Conservation (phyloP, 2,113 vertebrate genomes). For the Speoplatyrhinus poulsoni region DNA sequence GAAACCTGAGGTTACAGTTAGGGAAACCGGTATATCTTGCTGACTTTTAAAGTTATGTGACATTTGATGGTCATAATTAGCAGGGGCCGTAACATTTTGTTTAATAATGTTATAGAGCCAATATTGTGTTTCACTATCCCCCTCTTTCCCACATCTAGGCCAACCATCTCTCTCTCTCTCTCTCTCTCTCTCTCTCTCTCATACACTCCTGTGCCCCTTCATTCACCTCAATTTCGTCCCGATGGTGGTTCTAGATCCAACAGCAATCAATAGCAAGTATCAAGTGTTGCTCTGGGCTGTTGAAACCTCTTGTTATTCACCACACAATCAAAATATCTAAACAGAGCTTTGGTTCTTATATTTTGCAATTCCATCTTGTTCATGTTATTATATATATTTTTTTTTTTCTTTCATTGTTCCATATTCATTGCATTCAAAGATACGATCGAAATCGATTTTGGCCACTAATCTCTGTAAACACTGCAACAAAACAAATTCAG, state of each 20-base stretch:
- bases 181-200: too few relatives aligned
- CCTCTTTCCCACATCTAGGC: neutral
- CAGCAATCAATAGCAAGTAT: constrained; percentile 66
- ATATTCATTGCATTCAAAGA: constrained; percentile 25
- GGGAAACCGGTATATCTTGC: neutral
- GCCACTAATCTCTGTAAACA: constrained; percentile 47
- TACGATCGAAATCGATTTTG: constrained; percentile 54
- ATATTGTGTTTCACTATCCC: too few relatives aligned
- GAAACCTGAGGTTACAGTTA: constrained; percentile 17
- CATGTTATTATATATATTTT: neutral
- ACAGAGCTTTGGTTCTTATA: constrained; percentile 17
- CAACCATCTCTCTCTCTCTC: too few relatives aligned
- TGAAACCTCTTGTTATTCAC: constrained; percentile 53
- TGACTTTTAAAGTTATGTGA: constrained; percentile 14
- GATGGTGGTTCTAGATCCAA: constrained; percentile 48
- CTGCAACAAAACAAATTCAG: constrained; percentile 22
- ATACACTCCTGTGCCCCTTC: constrained; percentile 9
- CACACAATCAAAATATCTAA: constrained; percentile 37
- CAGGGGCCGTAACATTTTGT: neutral
- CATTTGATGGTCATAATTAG: neutral
- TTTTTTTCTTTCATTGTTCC: constrained; percentile 15
- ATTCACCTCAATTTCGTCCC: constrained; percentile 38
- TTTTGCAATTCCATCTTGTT: constrained; percentile 31
- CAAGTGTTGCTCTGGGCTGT: constrained; percentile 52
- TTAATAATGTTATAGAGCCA: neutral